These are phyloP conservation scores for Muscicapa adusta DNA, from an alignment of 2,113 vertebrate species.

Conservation along the genomic window DNA sequence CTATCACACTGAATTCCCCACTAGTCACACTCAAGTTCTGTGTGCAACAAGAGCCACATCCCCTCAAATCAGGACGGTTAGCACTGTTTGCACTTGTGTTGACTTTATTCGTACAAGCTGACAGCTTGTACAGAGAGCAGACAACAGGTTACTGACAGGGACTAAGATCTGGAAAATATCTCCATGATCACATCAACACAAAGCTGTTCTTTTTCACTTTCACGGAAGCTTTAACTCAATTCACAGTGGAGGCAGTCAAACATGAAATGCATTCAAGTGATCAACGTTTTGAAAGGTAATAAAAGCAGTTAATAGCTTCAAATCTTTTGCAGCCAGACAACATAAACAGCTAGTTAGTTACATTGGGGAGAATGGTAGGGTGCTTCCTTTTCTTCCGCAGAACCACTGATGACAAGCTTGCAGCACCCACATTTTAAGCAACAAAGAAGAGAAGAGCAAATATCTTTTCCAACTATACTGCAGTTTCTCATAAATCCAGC, in stretches of 20 bases:
- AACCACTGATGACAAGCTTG: not conserved
- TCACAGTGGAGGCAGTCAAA: not conserved
- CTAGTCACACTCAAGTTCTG: not conserved
- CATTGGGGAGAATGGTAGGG: not conserved
- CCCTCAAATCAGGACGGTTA: not conserved
- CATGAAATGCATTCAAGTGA: not conserved
- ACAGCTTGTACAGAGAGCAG: not conserved
- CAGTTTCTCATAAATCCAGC: not conserved
- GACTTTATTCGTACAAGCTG: accelerated
- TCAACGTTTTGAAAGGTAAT: not conserved
- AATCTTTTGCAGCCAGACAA: not conserved
- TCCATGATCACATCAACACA: not conserved
- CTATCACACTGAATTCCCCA: not conserved
- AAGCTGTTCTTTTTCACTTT: not conserved
- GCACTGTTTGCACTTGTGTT: not conserved
- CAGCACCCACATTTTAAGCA: not conserved
- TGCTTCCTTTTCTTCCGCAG: not conserved
- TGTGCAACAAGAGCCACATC: not conserved
- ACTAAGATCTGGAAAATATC: not conserved
- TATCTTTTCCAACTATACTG: not conserved
- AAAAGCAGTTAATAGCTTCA: not conserved
- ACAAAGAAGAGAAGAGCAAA: not conserved
- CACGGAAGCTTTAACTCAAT: not conserved
- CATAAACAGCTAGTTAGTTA: not conserved
- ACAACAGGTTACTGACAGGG: not conserved